Conservation (phyloP, 2,888 invertebrate species). For the Scelioninae gen. 1 region DNA sequence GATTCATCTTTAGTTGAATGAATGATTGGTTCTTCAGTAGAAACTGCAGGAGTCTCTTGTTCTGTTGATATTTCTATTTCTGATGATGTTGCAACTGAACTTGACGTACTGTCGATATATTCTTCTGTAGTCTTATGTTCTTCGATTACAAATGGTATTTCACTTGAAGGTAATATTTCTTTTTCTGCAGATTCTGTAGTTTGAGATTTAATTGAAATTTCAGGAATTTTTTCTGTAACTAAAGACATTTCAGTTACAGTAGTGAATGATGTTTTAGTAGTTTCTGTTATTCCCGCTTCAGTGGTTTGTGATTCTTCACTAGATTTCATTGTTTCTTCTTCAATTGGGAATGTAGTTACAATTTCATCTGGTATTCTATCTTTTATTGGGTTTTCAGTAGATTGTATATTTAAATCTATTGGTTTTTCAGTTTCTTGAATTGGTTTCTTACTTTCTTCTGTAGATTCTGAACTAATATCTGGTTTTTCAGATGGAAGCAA, state of each 20-base stretch:
- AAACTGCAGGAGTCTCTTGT: conserved; percentile 43
- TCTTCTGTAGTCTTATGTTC: too few relatives aligned
- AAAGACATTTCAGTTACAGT: conserved; percentile 2
- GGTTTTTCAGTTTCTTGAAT: conserved; percentile 29
- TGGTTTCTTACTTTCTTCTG: neutral
- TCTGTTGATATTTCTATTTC: too few relatives aligned
- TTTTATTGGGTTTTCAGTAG: conserved; percentile 22
- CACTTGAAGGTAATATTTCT: too few relatives aligned
- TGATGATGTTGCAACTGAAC: too few relatives aligned
- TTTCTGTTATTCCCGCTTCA: conserved; percentile 39
- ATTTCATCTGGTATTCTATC: conserved; percentile 62
- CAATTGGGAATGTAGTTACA: conserved; percentile 72
- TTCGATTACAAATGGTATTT: too few relatives aligned
- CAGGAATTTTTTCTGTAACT: conserved; percentile 28
- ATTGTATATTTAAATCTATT: too few relatives aligned
- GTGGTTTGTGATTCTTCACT: conserved; percentile 40
- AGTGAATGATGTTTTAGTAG: neutral
- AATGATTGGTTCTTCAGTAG: conserved; percentile 23
- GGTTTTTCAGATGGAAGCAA: conserved; percentile 24
- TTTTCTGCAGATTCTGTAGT: too few relatives aligned
- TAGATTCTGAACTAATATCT: too few relatives aligned
- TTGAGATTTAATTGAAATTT: too few relatives aligned
- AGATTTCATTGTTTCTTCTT: conserved; percentile 62
- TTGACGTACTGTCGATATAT: too few relatives aligned
- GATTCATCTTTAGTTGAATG: neutral